Percentiles rank a stretch among this genome's conserved stretches.
phyloP scores from a whole-genome alignment of 1,140 invertebrate genomes.

The Trichonephila inaurata region DNA sequence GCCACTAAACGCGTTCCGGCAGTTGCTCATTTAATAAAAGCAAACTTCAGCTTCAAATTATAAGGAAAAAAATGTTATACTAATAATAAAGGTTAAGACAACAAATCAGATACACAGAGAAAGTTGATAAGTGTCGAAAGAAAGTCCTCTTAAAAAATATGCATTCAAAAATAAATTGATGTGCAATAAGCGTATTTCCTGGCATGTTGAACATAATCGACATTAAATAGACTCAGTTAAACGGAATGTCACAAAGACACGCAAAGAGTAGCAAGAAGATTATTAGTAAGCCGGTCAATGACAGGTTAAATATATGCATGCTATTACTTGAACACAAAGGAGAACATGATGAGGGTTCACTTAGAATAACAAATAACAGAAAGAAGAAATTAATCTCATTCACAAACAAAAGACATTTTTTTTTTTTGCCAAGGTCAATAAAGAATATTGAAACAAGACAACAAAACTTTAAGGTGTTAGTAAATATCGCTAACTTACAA shows the following conservation, averaged over 20 bases:
- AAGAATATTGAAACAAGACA: background rate
- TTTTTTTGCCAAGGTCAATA: background rate
- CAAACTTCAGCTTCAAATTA: no score
- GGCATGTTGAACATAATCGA: background rate
- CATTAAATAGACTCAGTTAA: background rate
- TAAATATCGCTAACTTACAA: no score
- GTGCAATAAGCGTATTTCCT: background rate
- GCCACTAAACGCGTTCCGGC: no score
- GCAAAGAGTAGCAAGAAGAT: background rate
- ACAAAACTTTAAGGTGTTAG: background rate
- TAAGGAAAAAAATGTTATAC: no score
- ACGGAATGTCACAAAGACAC: background rate
- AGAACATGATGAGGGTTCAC: background rate
- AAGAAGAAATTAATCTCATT: background rate
- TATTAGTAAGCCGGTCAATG: slow-evolving; percentile 32
- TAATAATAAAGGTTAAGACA: no score
- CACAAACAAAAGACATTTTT: background rate
- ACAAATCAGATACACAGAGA: background rate
- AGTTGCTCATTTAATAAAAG: no score
- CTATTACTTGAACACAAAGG: background rate
- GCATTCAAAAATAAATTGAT: background rate
- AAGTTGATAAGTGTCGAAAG: background rate
- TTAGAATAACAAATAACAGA: background rate
- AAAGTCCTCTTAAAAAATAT: background rate
- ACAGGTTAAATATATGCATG: slow-evolving; percentile 34